Percentiles rank a stretch among this genome's conserved stretches.
Conservation (phyloP, 2,113 vertebrate genomes). For the Siphamia tubifer region DNA sequence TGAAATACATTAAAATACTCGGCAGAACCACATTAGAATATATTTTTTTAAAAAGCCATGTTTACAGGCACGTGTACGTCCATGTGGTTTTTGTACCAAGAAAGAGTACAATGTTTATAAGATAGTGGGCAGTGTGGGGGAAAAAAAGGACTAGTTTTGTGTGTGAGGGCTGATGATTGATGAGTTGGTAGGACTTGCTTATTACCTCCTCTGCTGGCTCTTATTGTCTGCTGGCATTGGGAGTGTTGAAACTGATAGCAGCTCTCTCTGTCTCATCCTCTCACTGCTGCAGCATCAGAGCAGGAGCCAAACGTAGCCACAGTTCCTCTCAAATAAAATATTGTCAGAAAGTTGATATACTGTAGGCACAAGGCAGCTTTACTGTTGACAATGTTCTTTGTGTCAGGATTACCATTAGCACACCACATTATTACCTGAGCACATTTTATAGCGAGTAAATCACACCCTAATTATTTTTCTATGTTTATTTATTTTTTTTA, state of each 20-base stretch:
- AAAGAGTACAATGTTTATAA: neutral
- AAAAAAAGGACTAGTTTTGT: slow-evolving; percentile 20
- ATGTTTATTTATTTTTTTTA: neutral
- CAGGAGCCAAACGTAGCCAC: slow-evolving; percentile 15
- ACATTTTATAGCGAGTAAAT: neutral
- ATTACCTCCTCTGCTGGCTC: slow-evolving; percentile 50
- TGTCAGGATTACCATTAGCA: neutral
- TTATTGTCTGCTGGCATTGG: slow-evolving; percentile 42
- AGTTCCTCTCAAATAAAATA: neutral
- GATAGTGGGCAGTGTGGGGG: neutral
- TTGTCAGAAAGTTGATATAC: neutral
- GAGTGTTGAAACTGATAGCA: slow-evolving; percentile 45
- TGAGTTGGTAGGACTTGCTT: slow-evolving; percentile 33
- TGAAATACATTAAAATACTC: slow-evolving; percentile 35
- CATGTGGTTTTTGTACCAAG: neutral
- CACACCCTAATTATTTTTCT: neutral
- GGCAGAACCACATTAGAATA: slow-evolving; percentile 9
- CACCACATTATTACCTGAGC: neutral
- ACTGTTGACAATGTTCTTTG: neutral
- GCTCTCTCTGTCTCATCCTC: slow-evolving; percentile 30
- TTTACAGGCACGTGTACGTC: neutral
- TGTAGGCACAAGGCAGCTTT: neutral
- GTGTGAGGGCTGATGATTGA: slow-evolving; percentile 51
- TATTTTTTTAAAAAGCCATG: slow-evolving; percentile 35
- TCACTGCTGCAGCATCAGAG: slow-evolving; percentile 23